Conservation (phyloP, 2,888 invertebrate species). For the Amiota communis region DNA sequence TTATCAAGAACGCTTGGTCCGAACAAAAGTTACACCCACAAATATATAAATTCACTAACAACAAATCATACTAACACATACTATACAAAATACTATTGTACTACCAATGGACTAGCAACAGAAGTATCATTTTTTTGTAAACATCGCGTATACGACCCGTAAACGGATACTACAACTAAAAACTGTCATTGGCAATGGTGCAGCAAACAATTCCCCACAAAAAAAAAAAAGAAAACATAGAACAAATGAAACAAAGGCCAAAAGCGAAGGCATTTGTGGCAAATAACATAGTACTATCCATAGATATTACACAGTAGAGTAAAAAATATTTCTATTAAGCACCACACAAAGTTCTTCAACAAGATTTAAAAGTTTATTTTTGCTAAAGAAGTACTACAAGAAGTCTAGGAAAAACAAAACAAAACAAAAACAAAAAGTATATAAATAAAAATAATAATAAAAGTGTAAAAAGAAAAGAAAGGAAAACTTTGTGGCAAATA, state of each 20-base stretch:
- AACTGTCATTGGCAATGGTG: slow-evolving; percentile 9
- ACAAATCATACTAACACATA: slow-evolving; percentile 3
- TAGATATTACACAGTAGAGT: slow-evolving; percentile 40
- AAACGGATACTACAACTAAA: neutral
- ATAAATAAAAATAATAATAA: slow-evolving; percentile 18
- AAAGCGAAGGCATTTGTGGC: neutral
- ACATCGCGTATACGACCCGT: slow-evolving; percentile 18
- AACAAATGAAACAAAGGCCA: slow-evolving; percentile 1
- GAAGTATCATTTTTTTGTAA: neutral
- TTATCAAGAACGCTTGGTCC: slow-evolving; percentile 42
- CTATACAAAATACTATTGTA: neutral
- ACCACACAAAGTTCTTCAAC: slow-evolving; percentile 19
- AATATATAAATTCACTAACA: neutral
- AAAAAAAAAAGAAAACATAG: slow-evolving; percentile 6
- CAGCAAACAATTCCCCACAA: neutral
- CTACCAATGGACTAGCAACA: neutral
- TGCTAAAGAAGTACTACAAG: slow-evolving; percentile 15
- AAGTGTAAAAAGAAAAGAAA: slow-evolving; percentile 1
- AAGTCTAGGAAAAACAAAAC: too few species aligned
- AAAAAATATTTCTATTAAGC: slow-evolving; percentile 46
- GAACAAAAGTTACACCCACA: slow-evolving; percentile 27
- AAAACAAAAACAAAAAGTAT: too few species aligned
- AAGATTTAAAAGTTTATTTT: slow-evolving; percentile 47
- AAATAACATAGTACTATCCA: slow-evolving; percentile 24
- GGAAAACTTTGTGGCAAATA: slow-evolving; percentile 10